These are phyloP conservation scores for Microctonus brassicae DNA, from an alignment of 2,888 invertebrate genomes.

Conservation along the genomic window DNA sequence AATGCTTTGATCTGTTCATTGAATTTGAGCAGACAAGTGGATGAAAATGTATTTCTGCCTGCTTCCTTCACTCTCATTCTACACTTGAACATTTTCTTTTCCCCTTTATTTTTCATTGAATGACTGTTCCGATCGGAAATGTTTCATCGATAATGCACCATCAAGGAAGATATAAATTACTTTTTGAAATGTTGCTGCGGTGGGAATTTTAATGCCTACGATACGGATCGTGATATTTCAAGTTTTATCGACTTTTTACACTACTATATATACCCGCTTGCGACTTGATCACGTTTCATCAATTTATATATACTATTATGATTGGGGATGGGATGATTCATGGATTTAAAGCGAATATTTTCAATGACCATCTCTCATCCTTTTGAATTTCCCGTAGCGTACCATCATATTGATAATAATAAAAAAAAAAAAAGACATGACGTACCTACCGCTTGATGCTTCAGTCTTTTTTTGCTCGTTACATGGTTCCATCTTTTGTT, in stretches of 20 bases:
- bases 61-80: not conserved
- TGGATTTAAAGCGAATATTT: slow-evolving; percentile 5
- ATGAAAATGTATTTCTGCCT: not conserved
- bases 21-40: slow-evolving; percentile 2
- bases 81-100: not conserved
- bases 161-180: slow-evolving; percentile 38
- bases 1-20: slow-evolving; percentile 20
- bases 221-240: slow-evolving; percentile 43
- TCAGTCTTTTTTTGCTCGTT: not conserved
- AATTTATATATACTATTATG: slow-evolving; percentile 20
- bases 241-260: slow-evolving; percentile 43
- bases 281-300: slow-evolving; percentile 28
- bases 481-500: not conserved
- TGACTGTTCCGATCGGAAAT: not conserved
- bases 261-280: slow-evolving; percentile 31
- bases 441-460: not conserved
- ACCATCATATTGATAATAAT: not conserved
- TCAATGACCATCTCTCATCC: not conserved
- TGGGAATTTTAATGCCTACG: slow-evolving; percentile 44
- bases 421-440: not conserved
- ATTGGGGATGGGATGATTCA: slow-evolving; percentile 2
- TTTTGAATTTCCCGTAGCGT: not conserved
- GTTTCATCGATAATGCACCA: slow-evolving; percentile 26
- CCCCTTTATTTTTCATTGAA: not conserved
- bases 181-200: slow-evolving; percentile 39